phyloP scores from a whole-genome alignment of 2,113 vertebrate genomes.

The Prunella fulvescens region DNA sequence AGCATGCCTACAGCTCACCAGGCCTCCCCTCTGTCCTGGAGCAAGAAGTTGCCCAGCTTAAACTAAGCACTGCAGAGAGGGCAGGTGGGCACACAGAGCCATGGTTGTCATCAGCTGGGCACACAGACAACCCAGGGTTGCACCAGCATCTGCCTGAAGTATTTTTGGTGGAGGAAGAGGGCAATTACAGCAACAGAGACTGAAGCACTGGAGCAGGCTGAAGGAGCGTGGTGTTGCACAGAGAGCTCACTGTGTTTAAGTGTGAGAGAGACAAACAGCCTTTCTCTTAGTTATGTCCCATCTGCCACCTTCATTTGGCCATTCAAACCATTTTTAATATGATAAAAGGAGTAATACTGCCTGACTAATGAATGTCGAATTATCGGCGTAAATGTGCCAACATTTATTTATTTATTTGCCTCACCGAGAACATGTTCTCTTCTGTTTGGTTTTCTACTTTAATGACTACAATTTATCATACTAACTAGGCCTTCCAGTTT shows the following conservation, averaged over 20 bases:
- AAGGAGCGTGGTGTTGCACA: accelerated
- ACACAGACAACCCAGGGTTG: not conserved
- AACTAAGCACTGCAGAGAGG: not conserved
- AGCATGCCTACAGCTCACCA: not conserved
- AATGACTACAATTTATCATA: constrained; percentile 49
- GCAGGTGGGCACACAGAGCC: not conserved
- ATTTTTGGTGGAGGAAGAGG: not conserved
- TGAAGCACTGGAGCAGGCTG: not conserved
- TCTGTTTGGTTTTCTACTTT: constrained; percentile 26
- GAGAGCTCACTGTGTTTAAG: not conserved
- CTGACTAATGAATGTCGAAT: constrained; percentile 33
- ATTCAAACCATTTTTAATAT: not conserved
- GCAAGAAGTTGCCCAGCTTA: not conserved
- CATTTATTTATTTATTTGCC: constrained; percentile 49
- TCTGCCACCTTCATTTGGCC: constrained; percentile 21
- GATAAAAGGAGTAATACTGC: constrained; percentile 11
- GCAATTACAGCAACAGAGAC: not conserved
- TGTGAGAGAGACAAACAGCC: not conserved
- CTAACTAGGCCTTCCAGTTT: constrained; percentile 32
- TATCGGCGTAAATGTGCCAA: constrained; percentile 9
- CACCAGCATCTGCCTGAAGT: not conserved
- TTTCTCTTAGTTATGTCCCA: not conserved
- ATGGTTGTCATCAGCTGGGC: accelerated
- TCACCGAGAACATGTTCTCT: constrained; percentile 15
- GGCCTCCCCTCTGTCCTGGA: not conserved